These are phyloP conservation scores for Eugnorisma glareosa DNA, from an alignment of 2,888 invertebrate genomes.

Conservation along the genomic window DNA sequence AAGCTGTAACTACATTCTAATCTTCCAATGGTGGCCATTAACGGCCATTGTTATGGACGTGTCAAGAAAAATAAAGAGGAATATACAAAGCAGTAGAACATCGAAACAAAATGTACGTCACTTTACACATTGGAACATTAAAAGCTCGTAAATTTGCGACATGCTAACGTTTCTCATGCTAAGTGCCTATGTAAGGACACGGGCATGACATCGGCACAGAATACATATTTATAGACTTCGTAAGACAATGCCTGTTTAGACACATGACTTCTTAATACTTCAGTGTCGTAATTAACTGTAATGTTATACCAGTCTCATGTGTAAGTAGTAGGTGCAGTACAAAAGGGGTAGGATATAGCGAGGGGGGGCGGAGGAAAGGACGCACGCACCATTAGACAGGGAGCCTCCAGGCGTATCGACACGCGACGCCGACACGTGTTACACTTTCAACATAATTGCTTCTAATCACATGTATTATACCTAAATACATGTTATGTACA, in stretches of 20 bases:
- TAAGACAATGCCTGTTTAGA: conserved; percentile 59
- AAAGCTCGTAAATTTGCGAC: conserved; percentile 65
- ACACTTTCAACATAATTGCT: conserved; percentile 89
- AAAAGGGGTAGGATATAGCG: conserved; percentile 81
- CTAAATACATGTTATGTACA: conserved; percentile 45
- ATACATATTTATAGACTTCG: conserved; percentile 60
- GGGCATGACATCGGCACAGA: conserved; percentile 52
- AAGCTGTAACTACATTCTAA: conserved; percentile 65
- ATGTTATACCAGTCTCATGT: conserved; percentile 41
- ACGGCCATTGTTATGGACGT: conserved; percentile 61
- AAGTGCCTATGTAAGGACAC: conserved; percentile 64
- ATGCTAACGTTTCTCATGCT: conserved; percentile 64
- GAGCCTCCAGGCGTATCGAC: conserved; percentile 80
- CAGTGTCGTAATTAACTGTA: conserved; percentile 50
- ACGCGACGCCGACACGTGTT: conserved; percentile 87
- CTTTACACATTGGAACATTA: conserved; percentile 64
- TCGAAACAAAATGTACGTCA: conserved; percentile 59
- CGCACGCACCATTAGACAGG: conserved; percentile 88
- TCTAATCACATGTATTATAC: conserved; percentile 82
- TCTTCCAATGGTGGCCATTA: conserved; percentile 62
- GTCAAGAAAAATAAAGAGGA: conserved; percentile 62
- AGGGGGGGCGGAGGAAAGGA: conserved; percentile 64
- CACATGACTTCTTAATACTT: conserved; percentile 43
- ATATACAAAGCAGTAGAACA: conserved; percentile 45
- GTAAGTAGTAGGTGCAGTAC: conserved; percentile 61